Conservation (phyloP, 1,140 invertebrate species). For the Bilobella aurantiaca region DNA sequence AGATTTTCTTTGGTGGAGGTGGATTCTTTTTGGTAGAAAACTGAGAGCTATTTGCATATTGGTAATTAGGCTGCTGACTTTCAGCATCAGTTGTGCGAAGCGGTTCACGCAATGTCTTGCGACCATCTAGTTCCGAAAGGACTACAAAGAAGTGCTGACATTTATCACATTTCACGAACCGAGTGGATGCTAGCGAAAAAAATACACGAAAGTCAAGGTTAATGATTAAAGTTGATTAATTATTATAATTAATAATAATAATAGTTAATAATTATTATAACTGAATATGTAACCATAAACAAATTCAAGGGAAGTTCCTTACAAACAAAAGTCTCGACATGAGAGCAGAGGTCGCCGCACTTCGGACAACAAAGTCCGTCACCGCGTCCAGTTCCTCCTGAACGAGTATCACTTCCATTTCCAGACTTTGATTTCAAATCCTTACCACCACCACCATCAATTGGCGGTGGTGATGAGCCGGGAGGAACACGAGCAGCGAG, state of each 20-base stretch:
- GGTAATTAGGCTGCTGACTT: slow-evolving; percentile 8
- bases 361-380: slow-evolving; percentile 75
- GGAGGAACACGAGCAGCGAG: slow-evolving; percentile 22
- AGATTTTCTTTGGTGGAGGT: slow-evolving; percentile 75
- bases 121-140: slow-evolving; percentile 71
- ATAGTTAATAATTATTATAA: slow-evolving; percentile 8
- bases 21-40: slow-evolving; percentile 66
- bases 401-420: slow-evolving; percentile 15
- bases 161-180: slow-evolving; percentile 96
- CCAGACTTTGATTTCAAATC: slow-evolving; percentile 21
- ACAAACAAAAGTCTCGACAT: slow-evolving; percentile 94
- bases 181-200: slow-evolving; percentile 56
- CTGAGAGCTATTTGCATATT: slow-evolving; percentile 40
- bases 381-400: slow-evolving; percentile 40
- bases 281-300: slow-evolving; percentile 38
- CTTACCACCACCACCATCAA: slow-evolving; percentile 18
- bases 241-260: not conserved
- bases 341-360: slow-evolving; percentile 89
- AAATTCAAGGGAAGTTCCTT: no score
- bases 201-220: slow-evolving; percentile 12
- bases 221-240: not conserved
- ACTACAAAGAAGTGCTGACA: slow-evolving; percentile 98
- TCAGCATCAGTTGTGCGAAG: slow-evolving; percentile 16
- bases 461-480: slow-evolving; percentile 17
- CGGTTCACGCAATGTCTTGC: slow-evolving; percentile 33